Evolutionary conservation across 2,797 vertebrate genomes (phyloP).

Genomic region (Falco concolor): DNA sequence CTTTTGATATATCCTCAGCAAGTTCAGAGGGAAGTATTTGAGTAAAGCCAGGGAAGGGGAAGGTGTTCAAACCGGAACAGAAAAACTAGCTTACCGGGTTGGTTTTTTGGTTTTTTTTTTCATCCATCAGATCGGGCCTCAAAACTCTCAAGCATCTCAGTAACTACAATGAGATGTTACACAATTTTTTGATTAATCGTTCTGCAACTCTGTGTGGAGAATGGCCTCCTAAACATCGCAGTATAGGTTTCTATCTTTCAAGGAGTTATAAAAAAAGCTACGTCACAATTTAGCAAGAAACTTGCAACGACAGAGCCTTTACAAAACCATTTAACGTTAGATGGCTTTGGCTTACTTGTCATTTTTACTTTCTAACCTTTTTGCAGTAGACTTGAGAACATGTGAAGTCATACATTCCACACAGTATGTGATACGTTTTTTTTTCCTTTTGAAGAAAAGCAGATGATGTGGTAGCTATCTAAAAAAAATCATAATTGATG

Average conservation of each 20-base stretch:
- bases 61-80: not conserved
- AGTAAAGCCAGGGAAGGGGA: not conserved
- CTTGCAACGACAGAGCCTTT: not conserved
- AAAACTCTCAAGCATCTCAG: not conserved
- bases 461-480: not conserved
- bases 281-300: not conserved
- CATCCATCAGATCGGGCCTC: not conserved
- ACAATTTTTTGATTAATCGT: not conserved
- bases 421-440: not conserved
- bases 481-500: slow-evolving; percentile 57
- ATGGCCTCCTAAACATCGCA: not conserved
- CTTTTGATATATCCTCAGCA: not conserved
- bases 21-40: not conserved
- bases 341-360: not conserved
- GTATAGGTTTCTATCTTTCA: not conserved
- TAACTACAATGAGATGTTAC: not conserved
- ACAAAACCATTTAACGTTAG: not conserved
- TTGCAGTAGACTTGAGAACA: not conserved
- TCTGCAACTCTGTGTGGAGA: not conserved
- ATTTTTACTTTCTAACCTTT: not conserved
- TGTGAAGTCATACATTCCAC: not conserved
- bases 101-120: not conserved
- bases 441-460: not conserved
- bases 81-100: not conserved
- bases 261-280: not conserved